phyloP scores from a whole-genome alignment of 2,113 vertebrate species.

The Stictonetta naevosa region DNA sequence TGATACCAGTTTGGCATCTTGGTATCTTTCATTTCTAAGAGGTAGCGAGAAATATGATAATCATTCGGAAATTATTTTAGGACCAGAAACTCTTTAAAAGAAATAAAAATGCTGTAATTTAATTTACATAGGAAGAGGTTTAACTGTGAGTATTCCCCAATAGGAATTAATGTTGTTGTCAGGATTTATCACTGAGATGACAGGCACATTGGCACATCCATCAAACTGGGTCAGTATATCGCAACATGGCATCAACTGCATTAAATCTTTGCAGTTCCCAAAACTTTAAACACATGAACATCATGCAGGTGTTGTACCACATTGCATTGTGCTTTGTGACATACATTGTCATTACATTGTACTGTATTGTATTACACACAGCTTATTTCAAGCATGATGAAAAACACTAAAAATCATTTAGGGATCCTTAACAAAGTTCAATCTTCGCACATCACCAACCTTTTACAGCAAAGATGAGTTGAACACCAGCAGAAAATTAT shows the following conservation, averaged over 20 bases:
- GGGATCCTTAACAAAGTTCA: neutral
- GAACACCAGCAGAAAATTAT: neutral
- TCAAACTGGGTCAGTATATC: neutral
- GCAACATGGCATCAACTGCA: neutral
- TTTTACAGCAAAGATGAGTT: neutral
- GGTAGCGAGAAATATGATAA: neutral
- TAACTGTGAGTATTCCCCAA: neutral
- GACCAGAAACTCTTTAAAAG: neutral
- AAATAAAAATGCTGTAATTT: neutral
- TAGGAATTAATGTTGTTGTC: neutral
- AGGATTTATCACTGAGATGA: neutral
- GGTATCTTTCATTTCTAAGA: neutral
- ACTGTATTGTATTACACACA: neutral
- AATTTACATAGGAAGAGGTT: neutral
- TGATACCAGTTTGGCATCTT: neutral
- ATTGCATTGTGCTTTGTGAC: neutral
- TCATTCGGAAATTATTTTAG: neutral
- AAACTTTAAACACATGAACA: neutral
- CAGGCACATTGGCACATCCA: neutral
- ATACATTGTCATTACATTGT: neutral
- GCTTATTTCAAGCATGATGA: neutral
- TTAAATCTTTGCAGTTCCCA: neutral
- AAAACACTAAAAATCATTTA: neutral
- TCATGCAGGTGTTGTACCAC: neutral
- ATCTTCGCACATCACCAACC: accelerated